Evolutionary conservation across 2,888 invertebrate genomes (phyloP).

Genomic region (Sepioteuthis lessoniana): DNA sequence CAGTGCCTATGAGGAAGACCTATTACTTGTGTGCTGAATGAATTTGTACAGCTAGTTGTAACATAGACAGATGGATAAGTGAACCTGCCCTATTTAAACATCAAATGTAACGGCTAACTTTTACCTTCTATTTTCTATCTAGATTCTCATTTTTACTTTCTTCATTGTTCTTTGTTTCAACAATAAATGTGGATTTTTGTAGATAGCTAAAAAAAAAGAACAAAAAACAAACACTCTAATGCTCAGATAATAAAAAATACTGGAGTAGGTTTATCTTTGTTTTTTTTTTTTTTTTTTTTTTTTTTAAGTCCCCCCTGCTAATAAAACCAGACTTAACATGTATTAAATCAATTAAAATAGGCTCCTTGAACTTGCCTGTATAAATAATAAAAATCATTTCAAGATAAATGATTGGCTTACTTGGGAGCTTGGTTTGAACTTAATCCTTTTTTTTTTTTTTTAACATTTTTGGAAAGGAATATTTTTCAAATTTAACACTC

Average conservation of each 20-base stretch:
- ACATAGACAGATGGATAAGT: neutral
- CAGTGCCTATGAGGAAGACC: constrained; percentile 33
- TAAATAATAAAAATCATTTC: no score
- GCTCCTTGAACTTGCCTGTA: no score
- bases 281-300: no score
- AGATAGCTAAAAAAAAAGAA: neutral
- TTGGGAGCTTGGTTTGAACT: neutral
- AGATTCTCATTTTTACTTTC: neutral
- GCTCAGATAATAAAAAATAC: neutral
- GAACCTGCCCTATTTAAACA: neutral
- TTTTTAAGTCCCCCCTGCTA: no score
- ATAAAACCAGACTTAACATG: no score
- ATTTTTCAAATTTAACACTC: no score
- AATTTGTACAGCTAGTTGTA: constrained; percentile 23
- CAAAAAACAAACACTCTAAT: neutral
- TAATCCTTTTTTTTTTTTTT: neutral
- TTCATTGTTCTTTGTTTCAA: neutral
- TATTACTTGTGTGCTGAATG: constrained; percentile 15
- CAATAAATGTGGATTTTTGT: no score
- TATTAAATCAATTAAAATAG: no score
- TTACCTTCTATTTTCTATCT: neutral
- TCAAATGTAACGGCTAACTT: neutral
- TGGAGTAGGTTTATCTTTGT: no score
- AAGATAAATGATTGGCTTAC: no score
- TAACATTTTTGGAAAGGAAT: no score